Conservation (phyloP, 2,113 vertebrate species). For the Verasper variegatus region DNA sequence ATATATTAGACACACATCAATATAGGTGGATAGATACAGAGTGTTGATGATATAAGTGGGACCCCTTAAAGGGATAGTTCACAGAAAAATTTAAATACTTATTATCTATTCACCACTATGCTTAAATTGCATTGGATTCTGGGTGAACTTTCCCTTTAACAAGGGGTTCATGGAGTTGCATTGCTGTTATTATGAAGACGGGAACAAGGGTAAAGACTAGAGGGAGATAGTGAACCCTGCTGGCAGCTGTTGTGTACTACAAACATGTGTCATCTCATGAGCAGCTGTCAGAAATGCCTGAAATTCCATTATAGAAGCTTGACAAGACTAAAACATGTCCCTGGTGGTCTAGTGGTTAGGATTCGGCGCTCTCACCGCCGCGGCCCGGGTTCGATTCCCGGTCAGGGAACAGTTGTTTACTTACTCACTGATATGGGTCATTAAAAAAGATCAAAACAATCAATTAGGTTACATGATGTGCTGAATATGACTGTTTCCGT, state of each 20-base stretch:
- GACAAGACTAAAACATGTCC: background rate
- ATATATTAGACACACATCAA: slow-evolving; percentile 5
- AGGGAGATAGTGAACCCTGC: background rate
- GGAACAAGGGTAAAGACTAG: too few relatives aligned
- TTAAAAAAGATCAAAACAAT: too few relatives aligned
- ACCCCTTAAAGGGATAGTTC: too few relatives aligned
- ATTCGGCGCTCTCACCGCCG: slow-evolving; percentile 75
- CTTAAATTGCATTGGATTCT: too few relatives aligned
- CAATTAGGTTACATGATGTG: too few relatives aligned
- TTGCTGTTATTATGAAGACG: too few relatives aligned
- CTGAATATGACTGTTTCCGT: too few relatives aligned
- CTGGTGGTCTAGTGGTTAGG: slow-evolving; percentile 81
- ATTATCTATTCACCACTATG: too few relatives aligned
- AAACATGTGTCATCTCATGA: background rate
- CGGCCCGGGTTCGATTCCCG: slow-evolving; percentile 75
- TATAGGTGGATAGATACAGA: background rate
- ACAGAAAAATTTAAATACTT: too few relatives aligned
- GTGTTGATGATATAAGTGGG: background rate
- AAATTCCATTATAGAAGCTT: background rate
- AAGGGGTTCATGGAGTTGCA: too few relatives aligned
- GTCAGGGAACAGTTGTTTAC: slow-evolving; percentile 52
- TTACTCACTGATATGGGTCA: too few relatives aligned
- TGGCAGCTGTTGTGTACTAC: background rate
- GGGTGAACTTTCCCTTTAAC: too few relatives aligned
- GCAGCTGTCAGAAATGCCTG: background rate